phyloP scores from a whole-genome alignment of 2,797 vertebrate genomes.

The Ctenopoma kingsleyae region DNA sequence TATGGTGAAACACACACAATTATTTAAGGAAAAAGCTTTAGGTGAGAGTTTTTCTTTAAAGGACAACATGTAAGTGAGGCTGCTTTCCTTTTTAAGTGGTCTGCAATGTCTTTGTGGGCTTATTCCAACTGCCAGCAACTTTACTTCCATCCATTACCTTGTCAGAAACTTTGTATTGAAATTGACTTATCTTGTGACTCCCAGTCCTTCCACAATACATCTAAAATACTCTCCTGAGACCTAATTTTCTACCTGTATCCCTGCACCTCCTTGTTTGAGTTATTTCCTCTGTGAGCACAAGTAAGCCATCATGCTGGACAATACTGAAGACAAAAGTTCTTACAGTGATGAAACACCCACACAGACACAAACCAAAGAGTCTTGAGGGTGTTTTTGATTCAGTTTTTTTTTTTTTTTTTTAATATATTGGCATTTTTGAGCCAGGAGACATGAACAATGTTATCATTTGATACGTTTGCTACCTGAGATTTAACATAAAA shows the following conservation, averaged over 20 bases:
- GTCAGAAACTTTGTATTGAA: conserved; percentile 69
- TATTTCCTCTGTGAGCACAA: conserved; percentile 58
- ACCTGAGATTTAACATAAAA: conserved; percentile 7
- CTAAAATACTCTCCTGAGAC: conserved; percentile 65
- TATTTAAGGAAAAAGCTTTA: background rate
- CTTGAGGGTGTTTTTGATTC: conserved; percentile 33
- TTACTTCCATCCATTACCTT: conserved; percentile 51
- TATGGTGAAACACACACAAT: conserved; percentile 4
- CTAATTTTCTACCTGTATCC: conserved; percentile 57
- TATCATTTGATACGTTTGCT: conserved; percentile 14
- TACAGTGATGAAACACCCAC: conserved; percentile 51
- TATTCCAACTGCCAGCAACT: conserved; percentile 21
- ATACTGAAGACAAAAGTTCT: conserved; percentile 46
- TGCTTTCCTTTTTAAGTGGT: conserved; percentile 25
- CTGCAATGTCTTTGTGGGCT: conserved; percentile 5
- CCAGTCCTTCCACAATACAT: conserved; percentile 45
- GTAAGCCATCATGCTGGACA: conserved; percentile 52
- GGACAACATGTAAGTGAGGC: background rate
- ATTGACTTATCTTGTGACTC: conserved; percentile 57
- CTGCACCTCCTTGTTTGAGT: conserved; percentile 46
- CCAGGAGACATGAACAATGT: conserved; percentile 21
- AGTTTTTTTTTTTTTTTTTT: conserved; percentile 1
- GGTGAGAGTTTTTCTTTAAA: background rate
- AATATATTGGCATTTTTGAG: conserved; percentile 29
- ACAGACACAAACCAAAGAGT: conserved; percentile 35